phyloP scores from a whole-genome alignment of 2,113 vertebrate species.

The Pogona vitticeps region DNA sequence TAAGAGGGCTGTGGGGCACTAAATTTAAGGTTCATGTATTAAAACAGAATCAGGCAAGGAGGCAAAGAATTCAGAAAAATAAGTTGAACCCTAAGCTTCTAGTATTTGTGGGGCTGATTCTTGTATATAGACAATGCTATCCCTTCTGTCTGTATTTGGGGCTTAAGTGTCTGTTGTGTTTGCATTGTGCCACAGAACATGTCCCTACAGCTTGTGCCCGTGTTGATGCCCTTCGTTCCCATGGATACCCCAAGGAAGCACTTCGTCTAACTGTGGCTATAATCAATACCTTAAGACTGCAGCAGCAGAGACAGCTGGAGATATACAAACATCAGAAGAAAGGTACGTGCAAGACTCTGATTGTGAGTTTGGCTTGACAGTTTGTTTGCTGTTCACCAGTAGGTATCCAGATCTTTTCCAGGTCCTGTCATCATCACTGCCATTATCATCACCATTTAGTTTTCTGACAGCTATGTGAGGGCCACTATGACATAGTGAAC shows the following conservation, averaged over 20 bases:
- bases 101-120: background rate
- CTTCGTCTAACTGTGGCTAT: conserved; percentile 95
- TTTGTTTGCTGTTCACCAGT: background rate
- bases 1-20: background rate
- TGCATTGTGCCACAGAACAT: conserved; percentile 83
- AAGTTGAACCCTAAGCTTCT: background rate
- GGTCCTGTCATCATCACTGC: too few relatives aligned
- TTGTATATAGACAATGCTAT: background rate
- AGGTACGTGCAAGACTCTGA: conserved; percentile 76
- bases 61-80: background rate
- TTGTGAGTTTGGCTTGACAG: background rate
- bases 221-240: conserved; percentile 95
- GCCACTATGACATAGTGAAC: too few relatives aligned
- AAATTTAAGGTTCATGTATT: background rate
- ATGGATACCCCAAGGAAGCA: conserved; percentile 96
- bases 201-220: conserved; percentile 96
- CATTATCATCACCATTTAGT: too few relatives aligned
- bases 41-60: background rate
- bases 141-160: background rate
- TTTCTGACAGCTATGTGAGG: too few relatives aligned
- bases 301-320: conserved; percentile 95
- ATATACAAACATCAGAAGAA: conserved; percentile 99
- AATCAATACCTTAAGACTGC: conserved; percentile 94
- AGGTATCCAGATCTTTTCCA: background rate
- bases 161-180: conserved; percentile 4